A percentile compares a stretch with the other conserved stretches of the same genome.
Conservation (phyloP, 2,797 vertebrate species). For the Hapalemur alaotrensis region DNA sequence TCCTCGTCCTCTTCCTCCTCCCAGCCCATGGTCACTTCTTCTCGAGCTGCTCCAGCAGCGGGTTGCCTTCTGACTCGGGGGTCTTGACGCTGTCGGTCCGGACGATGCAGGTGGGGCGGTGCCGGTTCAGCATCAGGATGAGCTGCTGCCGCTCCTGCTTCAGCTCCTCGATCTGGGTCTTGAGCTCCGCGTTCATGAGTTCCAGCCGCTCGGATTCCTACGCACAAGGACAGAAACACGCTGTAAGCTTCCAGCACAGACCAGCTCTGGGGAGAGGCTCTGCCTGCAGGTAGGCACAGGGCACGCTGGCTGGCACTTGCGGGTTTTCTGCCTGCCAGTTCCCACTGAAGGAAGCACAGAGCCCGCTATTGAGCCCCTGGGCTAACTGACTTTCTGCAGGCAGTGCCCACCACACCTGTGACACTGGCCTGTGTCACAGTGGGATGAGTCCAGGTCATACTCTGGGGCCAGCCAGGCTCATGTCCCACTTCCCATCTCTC, state of each 20-base stretch:
- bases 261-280: not conserved
- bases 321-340: not conserved
- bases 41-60: slow-evolving; percentile 92
- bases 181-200: slow-evolving; percentile 96
- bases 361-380: not conserved
- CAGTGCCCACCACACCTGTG: not conserved
- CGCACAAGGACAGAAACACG: slow-evolving; percentile 54
- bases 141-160: slow-evolving; percentile 96
- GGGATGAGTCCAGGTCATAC: not conserved
- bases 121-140: slow-evolving; percentile 96
- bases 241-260: not conserved
- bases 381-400: not conserved
- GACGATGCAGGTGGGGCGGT: slow-evolving; percentile 97
- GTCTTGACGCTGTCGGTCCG: slow-evolving; percentile 95
- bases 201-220: slow-evolving; percentile 97
- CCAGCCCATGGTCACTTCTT: slow-evolving; percentile 88
- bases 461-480: not conserved
- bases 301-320: not conserved
- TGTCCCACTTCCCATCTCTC: not conserved
- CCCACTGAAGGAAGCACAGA: not conserved
- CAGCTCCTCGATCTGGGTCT: slow-evolving; percentile 97
- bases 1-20: slow-evolving; percentile 70
- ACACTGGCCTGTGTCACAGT: not conserved
- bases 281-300: not conserved
- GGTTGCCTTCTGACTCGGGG: slow-evolving; percentile 91